phyloP scores from a whole-genome alignment of 2,113 vertebrate genomes.

The Todiramphus chloris region DNA sequence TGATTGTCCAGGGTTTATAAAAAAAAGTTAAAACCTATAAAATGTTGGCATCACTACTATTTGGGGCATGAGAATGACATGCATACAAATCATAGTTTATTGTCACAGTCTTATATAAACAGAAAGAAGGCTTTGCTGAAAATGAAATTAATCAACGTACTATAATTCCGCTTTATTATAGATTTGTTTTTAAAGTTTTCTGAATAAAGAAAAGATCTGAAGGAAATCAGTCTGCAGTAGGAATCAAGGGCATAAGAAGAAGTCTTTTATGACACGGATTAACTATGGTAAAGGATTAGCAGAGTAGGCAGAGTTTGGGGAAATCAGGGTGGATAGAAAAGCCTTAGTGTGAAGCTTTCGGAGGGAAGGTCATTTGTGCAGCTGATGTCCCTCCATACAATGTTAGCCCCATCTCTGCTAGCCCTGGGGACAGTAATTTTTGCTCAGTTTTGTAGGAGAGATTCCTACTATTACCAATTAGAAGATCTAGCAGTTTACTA shows the following conservation, averaged over 20 bases:
- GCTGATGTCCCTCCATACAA: not conserved
- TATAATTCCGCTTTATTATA: not conserved
- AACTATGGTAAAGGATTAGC: not conserved
- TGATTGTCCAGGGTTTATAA: constrained; percentile 45
- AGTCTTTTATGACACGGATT: not conserved
- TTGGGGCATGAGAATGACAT: constrained; percentile 49
- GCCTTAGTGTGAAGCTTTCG: not conserved
- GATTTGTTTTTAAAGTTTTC: not conserved
- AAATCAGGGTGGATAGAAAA: not conserved
- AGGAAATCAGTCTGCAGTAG: not conserved
- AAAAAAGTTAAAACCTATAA: constrained; percentile 50
- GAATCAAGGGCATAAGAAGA: not conserved
- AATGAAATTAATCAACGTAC: not conserved
- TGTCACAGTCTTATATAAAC: not conserved
- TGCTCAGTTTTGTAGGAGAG: not conserved
- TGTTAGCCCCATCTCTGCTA: not conserved
- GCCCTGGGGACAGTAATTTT: not conserved
- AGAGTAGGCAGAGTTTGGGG: not conserved
- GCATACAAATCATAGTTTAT: constrained; percentile 35
- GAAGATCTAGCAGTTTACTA: not conserved
- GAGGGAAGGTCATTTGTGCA: not conserved
- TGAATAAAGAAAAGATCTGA: not conserved
- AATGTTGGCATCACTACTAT: constrained; percentile 30
- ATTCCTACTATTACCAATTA: not conserved
- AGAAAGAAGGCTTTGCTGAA: constrained; percentile 14